Conservation (phyloP, 2,888 invertebrate species). For the Thereva unica region DNA sequence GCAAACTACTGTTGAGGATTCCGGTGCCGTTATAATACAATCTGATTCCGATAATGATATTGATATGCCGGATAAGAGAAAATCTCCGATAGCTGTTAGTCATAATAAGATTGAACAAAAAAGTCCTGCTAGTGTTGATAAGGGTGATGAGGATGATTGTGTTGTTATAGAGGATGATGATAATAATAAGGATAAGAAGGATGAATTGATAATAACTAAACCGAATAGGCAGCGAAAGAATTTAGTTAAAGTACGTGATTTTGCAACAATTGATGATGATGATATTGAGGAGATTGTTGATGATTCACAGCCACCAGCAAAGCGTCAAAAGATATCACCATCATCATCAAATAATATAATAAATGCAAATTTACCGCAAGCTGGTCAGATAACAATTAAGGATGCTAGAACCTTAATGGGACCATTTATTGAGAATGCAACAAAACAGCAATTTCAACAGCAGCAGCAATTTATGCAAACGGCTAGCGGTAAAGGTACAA, state of each 20-base stretch:
- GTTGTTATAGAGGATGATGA: slow-evolving; percentile 63
- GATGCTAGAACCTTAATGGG: slow-evolving; percentile 53
- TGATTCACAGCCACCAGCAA: slow-evolving; percentile 59
- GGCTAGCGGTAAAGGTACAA: slow-evolving; percentile 59
- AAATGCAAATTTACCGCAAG: slow-evolving; percentile 45
- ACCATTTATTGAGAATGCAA: slow-evolving; percentile 17
- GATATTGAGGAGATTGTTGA: slow-evolving; percentile 61
- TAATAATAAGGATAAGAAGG: slow-evolving; percentile 54
- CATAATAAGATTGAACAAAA: slow-evolving; percentile 43
- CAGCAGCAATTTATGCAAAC: slow-evolving; percentile 40
- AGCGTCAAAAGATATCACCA: slow-evolving; percentile 48
- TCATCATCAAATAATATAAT: slow-evolving; percentile 7
- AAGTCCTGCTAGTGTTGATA: slow-evolving; percentile 42
- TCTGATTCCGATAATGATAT: slow-evolving; percentile 56
- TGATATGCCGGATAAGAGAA: slow-evolving; percentile 44
- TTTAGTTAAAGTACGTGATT: slow-evolving; percentile 50
- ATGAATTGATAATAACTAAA: slow-evolving; percentile 49
- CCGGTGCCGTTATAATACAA: slow-evolving; percentile 58
- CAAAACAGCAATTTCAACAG: slow-evolving; percentile 35
- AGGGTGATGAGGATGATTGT: slow-evolving; percentile 60
- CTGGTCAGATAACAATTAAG: slow-evolving; percentile 52
- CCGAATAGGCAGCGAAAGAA: slow-evolving; percentile 58
- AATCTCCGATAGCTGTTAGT: slow-evolving; percentile 43
- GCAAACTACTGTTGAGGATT: slow-evolving; percentile 38
- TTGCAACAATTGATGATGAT: slow-evolving; percentile 56